Evolutionary conservation across 2,113 vertebrate species (phyloP).

Genomic region (Chaetodon trifascialis): DNA sequence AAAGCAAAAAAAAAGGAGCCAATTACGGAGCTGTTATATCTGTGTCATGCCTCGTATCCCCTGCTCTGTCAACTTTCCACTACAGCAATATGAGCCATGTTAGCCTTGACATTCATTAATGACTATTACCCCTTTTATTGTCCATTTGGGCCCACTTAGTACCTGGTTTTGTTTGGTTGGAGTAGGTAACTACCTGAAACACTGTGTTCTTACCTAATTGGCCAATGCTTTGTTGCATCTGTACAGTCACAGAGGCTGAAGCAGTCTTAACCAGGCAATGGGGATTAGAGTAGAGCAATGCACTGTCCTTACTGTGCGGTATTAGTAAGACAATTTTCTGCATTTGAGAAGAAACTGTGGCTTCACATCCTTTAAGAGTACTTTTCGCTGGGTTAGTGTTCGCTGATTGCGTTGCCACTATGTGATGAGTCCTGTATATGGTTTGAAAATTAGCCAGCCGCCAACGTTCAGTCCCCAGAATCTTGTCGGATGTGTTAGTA

Average conservation of each 20-base stretch:
- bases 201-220: slow-evolving; percentile 54
- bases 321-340: not conserved
- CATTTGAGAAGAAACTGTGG: not conserved
- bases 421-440: too few species aligned
- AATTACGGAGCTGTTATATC: slow-evolving; percentile 62
- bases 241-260: not conserved
- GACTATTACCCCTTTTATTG: slow-evolving; percentile 54
- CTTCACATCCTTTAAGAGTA: not conserved
- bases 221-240: slow-evolving; percentile 29
- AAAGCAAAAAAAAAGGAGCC: slow-evolving; percentile 27
- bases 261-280: not conserved
- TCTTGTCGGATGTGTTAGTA: not conserved
- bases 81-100: slow-evolving; percentile 52
- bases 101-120: slow-evolving; percentile 59
- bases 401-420: not conserved
- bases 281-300: not conserved
- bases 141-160: slow-evolving; percentile 63
- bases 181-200: slow-evolving; percentile 49
- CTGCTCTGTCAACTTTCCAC: slow-evolving; percentile 51
- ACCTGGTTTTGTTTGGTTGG: slow-evolving; percentile 49
- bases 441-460: not conserved
- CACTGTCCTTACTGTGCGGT: not conserved
- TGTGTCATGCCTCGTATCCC: slow-evolving; percentile 59
- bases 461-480: not conserved
- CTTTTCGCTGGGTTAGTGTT: not conserved